phyloP scores from a whole-genome alignment of 2,113 vertebrate genomes.

The Vimba vimba region DNA sequence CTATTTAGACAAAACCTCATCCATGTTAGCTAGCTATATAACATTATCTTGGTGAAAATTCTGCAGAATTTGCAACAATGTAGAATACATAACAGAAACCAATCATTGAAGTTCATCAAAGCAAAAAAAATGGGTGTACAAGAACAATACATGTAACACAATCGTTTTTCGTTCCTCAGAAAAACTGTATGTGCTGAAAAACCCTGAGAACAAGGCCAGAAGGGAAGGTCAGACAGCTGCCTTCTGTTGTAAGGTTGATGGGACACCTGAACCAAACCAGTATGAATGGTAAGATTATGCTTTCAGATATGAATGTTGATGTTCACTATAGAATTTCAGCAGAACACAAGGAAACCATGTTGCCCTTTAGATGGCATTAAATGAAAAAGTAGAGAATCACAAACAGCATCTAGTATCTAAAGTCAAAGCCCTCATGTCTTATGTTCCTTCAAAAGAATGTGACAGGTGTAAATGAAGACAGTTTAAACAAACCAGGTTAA shows the following conservation, averaged over 20 bases:
- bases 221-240: slow-evolving; percentile 84
- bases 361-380: neutral
- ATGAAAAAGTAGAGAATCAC: neutral
- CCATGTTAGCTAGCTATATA: neutral
- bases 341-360: neutral
- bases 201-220: slow-evolving; percentile 84
- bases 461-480: neutral
- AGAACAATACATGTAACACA: neutral
- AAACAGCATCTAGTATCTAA: neutral
- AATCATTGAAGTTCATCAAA: neutral
- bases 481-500: neutral
- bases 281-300: slow-evolving; percentile 87
- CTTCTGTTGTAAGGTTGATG: slow-evolving; percentile 87
- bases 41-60: neutral
- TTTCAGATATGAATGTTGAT: neutral
- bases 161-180: slow-evolving; percentile 70
- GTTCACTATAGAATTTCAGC: neutral
- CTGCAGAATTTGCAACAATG: neutral
- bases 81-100: neutral
- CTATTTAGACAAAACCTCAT: neutral
- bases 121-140: neutral
- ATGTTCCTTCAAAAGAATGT: neutral
- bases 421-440: neutral
- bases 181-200: slow-evolving; percentile 85
- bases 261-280: slow-evolving; percentile 80